A percentile compares a stretch with the other conserved stretches of the same genome.
phyloP scores from a whole-genome alignment of 2,888 invertebrate species.

The Andrena flavipes region DNA sequence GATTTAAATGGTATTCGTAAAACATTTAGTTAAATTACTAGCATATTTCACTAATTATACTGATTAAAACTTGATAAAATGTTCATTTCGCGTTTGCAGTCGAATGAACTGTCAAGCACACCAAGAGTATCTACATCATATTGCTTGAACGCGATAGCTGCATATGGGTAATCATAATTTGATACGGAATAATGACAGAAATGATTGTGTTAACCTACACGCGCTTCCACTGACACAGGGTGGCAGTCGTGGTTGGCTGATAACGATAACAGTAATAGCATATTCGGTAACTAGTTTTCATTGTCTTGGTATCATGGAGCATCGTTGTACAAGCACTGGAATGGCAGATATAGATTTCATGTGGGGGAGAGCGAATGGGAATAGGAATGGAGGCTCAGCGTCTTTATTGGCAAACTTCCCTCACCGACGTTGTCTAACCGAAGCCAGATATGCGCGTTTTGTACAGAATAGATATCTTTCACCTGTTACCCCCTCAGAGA shows the following conservation, averaged over 20 bases:
- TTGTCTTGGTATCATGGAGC: constrained; percentile 4
- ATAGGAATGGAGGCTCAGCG: constrained; percentile 5
- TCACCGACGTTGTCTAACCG: background rate
- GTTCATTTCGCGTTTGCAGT: too few species aligned
- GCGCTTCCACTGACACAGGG: too few species aligned
- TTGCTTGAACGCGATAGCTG: too few species aligned
- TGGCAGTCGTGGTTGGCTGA: background rate
- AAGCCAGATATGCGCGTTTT: background rate
- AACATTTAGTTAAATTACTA: too few species aligned
- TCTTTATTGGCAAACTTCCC: constrained; percentile 13
- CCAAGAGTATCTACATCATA: too few species aligned
- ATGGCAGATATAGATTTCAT: constrained; percentile 3
- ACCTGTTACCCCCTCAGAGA: background rate
- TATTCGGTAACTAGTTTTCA: constrained; percentile 11
- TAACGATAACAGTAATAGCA: constrained; percentile 4
- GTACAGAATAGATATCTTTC: constrained; percentile 7
- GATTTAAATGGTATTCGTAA: too few species aligned
- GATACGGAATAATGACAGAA: too few species aligned
- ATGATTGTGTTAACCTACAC: too few species aligned
- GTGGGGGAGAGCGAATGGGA: background rate
- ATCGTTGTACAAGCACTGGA: constrained; percentile 1
- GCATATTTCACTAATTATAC: too few species aligned
- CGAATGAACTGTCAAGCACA: too few species aligned
- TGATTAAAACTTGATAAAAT: too few species aligned
- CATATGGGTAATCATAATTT: too few species aligned